phyloP scores from a whole-genome alignment of 2,113 vertebrate species.

The Pachypanchax playfairii region DNA sequence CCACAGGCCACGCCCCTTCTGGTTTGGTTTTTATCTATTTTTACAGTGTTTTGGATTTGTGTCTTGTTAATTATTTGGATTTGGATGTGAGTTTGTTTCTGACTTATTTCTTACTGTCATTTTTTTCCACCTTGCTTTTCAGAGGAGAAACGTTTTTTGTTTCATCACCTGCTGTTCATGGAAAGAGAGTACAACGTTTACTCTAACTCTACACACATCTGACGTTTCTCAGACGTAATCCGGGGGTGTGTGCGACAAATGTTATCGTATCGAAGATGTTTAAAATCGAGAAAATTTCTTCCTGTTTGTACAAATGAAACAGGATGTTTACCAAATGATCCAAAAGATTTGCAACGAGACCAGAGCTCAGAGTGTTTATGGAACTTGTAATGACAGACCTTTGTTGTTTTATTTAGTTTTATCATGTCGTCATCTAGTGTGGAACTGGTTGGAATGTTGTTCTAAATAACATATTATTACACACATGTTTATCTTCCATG shows the following conservation, averaged over 20 bases:
- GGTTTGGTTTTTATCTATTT: no score
- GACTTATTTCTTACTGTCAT: no score
- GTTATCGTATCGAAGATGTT: constrained; percentile 11
- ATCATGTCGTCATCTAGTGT: constrained; percentile 18
- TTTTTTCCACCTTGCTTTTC: constrained; percentile 31
- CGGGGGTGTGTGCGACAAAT: not conserved
- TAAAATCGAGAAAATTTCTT: not conserved
- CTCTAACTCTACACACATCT: not conserved
- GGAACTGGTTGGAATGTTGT: constrained; percentile 7
- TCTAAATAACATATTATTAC: constrained; percentile 14
- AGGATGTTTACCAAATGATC: not conserved
- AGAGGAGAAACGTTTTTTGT: not conserved
- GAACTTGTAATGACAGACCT: constrained; percentile 16
- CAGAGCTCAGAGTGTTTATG: not conserved
- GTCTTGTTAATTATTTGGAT: no score
- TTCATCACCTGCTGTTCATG: constrained; percentile 9
- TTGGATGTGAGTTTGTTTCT: no score
- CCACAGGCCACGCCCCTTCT: no score
- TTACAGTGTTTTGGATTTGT: no score
- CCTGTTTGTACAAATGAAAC: constrained; percentile 26
- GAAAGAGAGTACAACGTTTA: not conserved
- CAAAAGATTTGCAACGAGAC: not conserved
- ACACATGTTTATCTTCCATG: not conserved
- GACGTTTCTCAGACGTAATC: constrained; percentile 16
- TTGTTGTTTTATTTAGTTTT: constrained; percentile 19